phyloP scores from a whole-genome alignment of 2,888 invertebrate genomes.

The Oeneis ivallda region DNA sequence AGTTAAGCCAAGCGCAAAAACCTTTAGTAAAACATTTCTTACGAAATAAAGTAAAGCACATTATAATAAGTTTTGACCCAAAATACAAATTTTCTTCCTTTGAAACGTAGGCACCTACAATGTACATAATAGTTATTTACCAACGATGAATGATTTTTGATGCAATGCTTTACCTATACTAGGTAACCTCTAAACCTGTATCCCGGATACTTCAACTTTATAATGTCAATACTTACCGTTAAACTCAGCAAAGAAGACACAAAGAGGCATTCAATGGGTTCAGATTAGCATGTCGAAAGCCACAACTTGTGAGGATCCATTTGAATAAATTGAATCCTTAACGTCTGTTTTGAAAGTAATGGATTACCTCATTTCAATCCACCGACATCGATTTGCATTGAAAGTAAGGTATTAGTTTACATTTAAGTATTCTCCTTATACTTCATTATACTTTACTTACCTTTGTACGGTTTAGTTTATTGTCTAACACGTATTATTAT shows the following conservation, averaged over 20 bases:
- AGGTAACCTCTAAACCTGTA: background rate
- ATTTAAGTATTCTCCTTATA: background rate
- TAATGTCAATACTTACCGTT: constrained; percentile 21
- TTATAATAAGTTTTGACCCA: no score
- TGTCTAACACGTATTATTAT: no score
- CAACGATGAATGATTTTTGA: background rate
- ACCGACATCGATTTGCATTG: constrained; percentile 33
- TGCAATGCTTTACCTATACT: background rate
- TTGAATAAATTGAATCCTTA: constrained; percentile 38
- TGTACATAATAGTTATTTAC: no score
- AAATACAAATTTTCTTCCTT: no score
- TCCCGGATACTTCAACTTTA: constrained; percentile 21
- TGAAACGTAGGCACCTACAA: no score
- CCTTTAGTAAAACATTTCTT: no score
- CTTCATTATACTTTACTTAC: no score
- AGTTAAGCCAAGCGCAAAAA: no score
- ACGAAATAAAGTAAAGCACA: no score
- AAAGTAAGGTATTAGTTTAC: constrained; percentile 22
- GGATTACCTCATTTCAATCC: constrained; percentile 37
- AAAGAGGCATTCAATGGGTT: constrained; percentile 25
- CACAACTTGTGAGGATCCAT: constrained; percentile 35
- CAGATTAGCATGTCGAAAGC: constrained; percentile 39
- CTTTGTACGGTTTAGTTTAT: no score
- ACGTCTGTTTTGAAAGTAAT: constrained; percentile 38
- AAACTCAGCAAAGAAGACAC: constrained; percentile 20